Base-by-base conservation (phyloP, 1,140 invertebrate genomes). In the Sycophila sp. region DNA sequence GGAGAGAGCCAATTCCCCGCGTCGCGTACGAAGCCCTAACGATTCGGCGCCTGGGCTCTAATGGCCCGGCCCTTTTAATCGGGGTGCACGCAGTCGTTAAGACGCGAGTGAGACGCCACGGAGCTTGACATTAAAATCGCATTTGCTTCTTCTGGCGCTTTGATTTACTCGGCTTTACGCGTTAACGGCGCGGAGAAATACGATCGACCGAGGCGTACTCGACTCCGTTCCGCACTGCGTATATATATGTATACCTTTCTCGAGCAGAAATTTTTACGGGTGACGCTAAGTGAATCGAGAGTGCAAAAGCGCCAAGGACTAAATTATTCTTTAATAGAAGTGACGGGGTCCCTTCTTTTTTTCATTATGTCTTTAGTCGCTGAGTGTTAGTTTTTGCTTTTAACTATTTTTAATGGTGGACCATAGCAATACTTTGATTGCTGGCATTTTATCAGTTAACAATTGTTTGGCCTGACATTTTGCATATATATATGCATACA, bases 121-220 rank as follows among this genome's bases (percentile, higher is more conserved):
- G 19, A 34, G 65, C 34, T 76, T 62, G 71, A 70, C 73, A 78
- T 78, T 77, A 78, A 80, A 77, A 75, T 77, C 73, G 63, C 78
- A 80, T 80, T 80, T 77, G 70, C 73, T 66, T 49, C 30, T 74
- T 77, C 76, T 55, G 22, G 15, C 13, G 15, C 11, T 34, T 49
- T 63, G 26, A 64, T 53, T 55, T 40, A 65, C 47, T 65, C n/a
- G 53, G 10, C 4, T 22, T 1, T 56, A 17, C 17, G 30, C 28
- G 15, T 30, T 53, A 53, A 53, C 32, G 15, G 15, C 3, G 15
- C n/a, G n/a, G n/a, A n/a, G n/a, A n/a, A n/a, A n/a, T n/a, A n/a
- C n/a, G n/a, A n/a, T n/a, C n/a, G n/a, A n/a, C n/a, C n/a, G n/a
- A n/a, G n/a, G n/a, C n/a, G n/a, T n/a, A n/a, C n/a, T n/a, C n/a